Evolutionary conservation across 2,797 vertebrate species (phyloP).

Genomic region (Coregonus ussuriensis): DNA sequence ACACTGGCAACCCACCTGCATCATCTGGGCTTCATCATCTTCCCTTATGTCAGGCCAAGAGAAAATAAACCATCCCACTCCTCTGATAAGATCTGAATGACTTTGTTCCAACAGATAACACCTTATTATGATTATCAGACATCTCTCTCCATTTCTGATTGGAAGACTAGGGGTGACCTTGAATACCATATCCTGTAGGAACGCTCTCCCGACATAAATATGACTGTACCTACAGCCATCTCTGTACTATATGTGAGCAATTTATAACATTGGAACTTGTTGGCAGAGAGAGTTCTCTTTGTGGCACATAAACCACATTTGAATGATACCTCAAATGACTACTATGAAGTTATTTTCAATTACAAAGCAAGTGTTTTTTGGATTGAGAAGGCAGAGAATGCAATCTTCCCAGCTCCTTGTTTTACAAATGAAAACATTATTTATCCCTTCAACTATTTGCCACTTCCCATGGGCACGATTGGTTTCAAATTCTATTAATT

Average conservation of each 20-base stretch:
- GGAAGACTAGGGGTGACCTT: slow-evolving; percentile 63
- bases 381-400: slow-evolving; percentile 48
- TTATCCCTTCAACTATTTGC: slow-evolving; percentile 66
- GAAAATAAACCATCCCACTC: slow-evolving; percentile 44
- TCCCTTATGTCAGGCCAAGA: slow-evolving; percentile 47
- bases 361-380: slow-evolving; percentile 53
- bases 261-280: slow-evolving; percentile 36
- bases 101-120: slow-evolving; percentile 66
- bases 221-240: slow-evolving; percentile 9
- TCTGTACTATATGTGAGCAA: slow-evolving; percentile 29
- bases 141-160: slow-evolving; percentile 60
- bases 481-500: slow-evolving; percentile 64
- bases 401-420: slow-evolving; percentile 57
- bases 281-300: slow-evolving; percentile 30
- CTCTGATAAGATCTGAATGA: slow-evolving; percentile 72
- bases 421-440: slow-evolving; percentile 68
- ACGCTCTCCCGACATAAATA: too few species aligned
- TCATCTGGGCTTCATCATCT: slow-evolving; percentile 37
- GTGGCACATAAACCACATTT: slow-evolving; percentile 29
- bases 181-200: slow-evolving; percentile 30
- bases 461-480: slow-evolving; percentile 60
- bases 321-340: slow-evolving; percentile 44
- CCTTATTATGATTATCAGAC: slow-evolving; percentile 67
- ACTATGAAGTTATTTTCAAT: slow-evolving; percentile 54
- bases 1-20: slow-evolving; percentile 32